Evolutionary conservation across 1,140 invertebrate genomes (phyloP), one percentile per base, ranked within the genome.

Genomic region (Neodiprion fabricii): DNA sequence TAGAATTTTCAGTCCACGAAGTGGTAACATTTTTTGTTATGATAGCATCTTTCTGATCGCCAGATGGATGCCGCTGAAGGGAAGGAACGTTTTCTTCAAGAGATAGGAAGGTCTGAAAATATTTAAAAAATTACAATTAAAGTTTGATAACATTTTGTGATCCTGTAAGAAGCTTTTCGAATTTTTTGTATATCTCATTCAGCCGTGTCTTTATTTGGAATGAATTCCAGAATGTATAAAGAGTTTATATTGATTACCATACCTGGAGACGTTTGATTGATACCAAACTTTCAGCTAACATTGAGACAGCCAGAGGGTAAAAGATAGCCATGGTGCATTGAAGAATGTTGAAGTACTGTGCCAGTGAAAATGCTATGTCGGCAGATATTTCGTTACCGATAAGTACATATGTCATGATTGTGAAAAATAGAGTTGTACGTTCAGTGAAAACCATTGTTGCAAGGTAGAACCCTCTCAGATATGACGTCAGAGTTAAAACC

Each of bases 331-430:
- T 92, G 21, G 92, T 92, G 1, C 93, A 82, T 79, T 94, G 92
- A 21, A 95, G 82, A 67, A 92, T 89, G 83, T 95, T 95, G 81
- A 93, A 94, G 78, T 95, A 91, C 73, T 94, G 91, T 49, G 93
- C 92, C 74, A 94, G 89, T 9, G 94, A 92, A 84, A 95, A 95
- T 9, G 94, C 92, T 80, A 92, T 91, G 74, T 93, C 91, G 0
- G 94, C 91, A 1, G 91, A 91, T 74, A 95, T 90, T 8, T 85
- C 82, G 21, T 92, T 90, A 5, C 91, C 91, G 70, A 91, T 83
- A 66, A 94, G 81, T 76, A 95, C 91, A 76, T 91, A 95, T 1
- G 91, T 87, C 70, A 95, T 85, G 65, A 96, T 88, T 9, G 93
- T 94, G 17, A 94, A 85, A 82, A 91, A 95, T 23, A 95, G 86